Percentiles rank a stretch among this genome's conserved stretches.
Conservation (phyloP, 2,113 vertebrate genomes). For the Ia io region DNA sequence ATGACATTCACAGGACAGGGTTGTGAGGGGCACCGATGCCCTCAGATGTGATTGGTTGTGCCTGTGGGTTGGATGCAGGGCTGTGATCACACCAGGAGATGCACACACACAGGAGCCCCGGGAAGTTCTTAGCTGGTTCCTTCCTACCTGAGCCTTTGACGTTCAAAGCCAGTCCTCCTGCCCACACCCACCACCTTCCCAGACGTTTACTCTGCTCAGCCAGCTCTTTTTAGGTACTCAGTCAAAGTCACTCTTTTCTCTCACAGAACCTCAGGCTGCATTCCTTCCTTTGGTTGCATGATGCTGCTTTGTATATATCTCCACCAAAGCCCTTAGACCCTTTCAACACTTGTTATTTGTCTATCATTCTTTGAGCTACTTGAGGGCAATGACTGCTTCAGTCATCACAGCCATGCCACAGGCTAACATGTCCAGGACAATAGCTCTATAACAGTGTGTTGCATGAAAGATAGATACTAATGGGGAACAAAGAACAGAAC, state of each 20-base stretch:
- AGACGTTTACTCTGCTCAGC: no score
- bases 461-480: background rate
- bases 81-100: no score
- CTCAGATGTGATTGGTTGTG: fast-evolving
- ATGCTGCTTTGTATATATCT: background rate
- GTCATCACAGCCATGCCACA: background rate
- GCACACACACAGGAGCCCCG: fast-evolving
- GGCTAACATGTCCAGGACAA: background rate
- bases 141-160: background rate
- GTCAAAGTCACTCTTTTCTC: background rate
- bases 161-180: no score
- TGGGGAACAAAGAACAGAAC: background rate
- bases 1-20: background rate
- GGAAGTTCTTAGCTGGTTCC: background rate
- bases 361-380: background rate
- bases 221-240: background rate
- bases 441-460: background rate
- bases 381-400: background rate
- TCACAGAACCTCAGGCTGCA: background rate
- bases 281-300: background rate
- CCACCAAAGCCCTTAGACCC: background rate
- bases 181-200: no score
- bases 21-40: background rate
- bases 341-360: background rate
- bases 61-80: fast-evolving